phyloP scores from a whole-genome alignment of 1,140 invertebrate genomes.

The Drosophila carrolli region DNA sequence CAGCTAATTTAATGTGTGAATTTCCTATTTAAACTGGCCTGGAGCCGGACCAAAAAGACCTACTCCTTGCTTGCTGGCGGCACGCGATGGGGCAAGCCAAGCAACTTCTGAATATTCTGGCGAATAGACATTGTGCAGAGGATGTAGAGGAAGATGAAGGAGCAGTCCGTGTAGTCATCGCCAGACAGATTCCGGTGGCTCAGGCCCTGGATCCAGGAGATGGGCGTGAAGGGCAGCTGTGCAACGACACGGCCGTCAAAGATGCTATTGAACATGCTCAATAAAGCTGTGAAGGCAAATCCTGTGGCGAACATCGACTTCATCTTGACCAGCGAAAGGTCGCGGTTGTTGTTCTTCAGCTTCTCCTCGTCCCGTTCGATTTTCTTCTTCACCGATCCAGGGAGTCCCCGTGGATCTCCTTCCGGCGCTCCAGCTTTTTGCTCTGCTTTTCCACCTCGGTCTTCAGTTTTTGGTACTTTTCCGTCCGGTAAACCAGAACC shows the following conservation, averaged over 20 bases:
- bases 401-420: conserved; percentile 97
- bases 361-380: conserved; percentile 99
- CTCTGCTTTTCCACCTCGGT: conserved; percentile 97
- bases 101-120: conserved; percentile 98
- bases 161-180: conserved; percentile 99
- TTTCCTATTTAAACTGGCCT: conserved; percentile 89
- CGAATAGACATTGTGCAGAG: conserved; percentile 99
- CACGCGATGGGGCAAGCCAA: conserved; percentile 98
- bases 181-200: conserved; percentile 98
- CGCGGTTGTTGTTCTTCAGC: conserved; percentile 98
- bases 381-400: conserved; percentile 98
- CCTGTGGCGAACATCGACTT: conserved; percentile 99
- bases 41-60: conserved; percentile 92
- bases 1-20: conserved; percentile 21
- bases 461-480: conserved; percentile 99
- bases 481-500: conserved; percentile 98
- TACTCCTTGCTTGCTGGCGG: conserved; percentile 96
- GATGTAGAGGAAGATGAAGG: conserved; percentile 99
- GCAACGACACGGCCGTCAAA: conserved; percentile 99
- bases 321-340: conserved; percentile 99
- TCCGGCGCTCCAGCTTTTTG: conserved; percentile 98
- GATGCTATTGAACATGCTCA: conserved; percentile 99
- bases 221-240: conserved; percentile 97
- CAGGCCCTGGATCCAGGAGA: conserved; percentile 98
- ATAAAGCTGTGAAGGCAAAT: conserved; percentile 97